Evolutionary conservation across 2,113 vertebrate species (phyloP).

Genomic region (Archilochus colubris): DNA sequence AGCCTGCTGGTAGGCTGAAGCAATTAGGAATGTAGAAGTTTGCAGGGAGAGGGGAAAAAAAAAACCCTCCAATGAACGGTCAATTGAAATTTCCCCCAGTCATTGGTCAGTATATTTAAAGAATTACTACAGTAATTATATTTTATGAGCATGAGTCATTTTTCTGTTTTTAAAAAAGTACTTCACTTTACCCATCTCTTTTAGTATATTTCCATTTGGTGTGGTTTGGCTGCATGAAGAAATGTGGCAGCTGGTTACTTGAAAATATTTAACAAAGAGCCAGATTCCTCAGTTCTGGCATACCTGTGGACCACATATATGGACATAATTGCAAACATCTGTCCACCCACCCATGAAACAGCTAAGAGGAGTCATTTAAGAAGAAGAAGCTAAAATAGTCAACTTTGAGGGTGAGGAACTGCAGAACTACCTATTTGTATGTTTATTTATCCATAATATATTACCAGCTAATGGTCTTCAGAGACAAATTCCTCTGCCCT

Average conservation of each 20-base stretch:
- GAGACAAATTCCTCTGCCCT: background rate
- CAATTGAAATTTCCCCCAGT: conserved; percentile 51
- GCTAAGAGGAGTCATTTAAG: conserved; percentile 65
- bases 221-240: conserved; percentile 74
- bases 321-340: conserved; percentile 81
- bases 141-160: conserved; percentile 78
- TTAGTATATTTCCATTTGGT: conserved; percentile 82
- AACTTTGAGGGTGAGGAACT: conserved; percentile 34
- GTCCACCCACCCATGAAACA: conserved; percentile 72
- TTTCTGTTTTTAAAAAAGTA: conserved; percentile 75
- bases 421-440: conserved; percentile 27
- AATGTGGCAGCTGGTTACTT: conserved; percentile 72
- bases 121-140: conserved; percentile 75
- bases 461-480: conserved; percentile 33
- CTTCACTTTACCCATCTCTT: conserved; percentile 72
- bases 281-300: conserved; percentile 74
- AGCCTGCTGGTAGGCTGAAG: conserved; percentile 16
- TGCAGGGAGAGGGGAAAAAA: background rate
- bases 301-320: conserved; percentile 80
- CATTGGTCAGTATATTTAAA: conserved; percentile 68
- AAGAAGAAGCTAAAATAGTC: conserved; percentile 68
- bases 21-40: background rate
- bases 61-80: conserved; percentile 25
- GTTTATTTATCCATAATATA: conserved; percentile 49
- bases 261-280: conserved; percentile 75